These are phyloP conservation scores for Raphicerus campestris DNA, from an alignment of 2,113 vertebrate species.

Conservation along the genomic window DNA sequence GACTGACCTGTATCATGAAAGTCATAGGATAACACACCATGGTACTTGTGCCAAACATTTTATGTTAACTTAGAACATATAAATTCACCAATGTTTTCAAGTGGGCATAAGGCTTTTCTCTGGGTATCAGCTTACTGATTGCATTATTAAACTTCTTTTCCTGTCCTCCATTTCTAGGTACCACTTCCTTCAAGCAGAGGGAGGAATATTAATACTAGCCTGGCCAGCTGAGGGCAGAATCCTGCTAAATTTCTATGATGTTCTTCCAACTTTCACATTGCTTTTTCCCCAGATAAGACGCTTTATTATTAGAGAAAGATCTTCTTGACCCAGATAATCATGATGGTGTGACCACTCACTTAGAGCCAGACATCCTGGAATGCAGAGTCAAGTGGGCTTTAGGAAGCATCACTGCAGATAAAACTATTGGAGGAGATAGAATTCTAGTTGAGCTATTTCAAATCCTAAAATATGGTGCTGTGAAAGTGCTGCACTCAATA, in stretches of 20 bases:
- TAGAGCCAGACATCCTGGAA: not conserved
- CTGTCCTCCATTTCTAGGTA: not conserved
- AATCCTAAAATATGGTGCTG: not conserved
- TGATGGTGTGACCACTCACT: not conserved
- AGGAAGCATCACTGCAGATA: not conserved
- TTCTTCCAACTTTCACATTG: not conserved
- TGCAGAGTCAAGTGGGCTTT: not conserved
- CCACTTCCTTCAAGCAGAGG: not conserved
- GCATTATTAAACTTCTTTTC: not conserved
- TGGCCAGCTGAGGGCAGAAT: not conserved
- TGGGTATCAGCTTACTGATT: not conserved
- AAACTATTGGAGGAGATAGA: not conserved
- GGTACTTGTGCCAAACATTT: not conserved
- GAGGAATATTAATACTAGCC: not conserved
- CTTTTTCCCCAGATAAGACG: not conserved
- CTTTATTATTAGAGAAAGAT: not conserved
- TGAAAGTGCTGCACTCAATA: not conserved
- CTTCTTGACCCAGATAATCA: not conserved
- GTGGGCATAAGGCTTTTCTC: not conserved
- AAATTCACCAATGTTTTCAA: not conserved
- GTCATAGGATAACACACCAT: not conserved
- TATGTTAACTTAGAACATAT: not conserved
- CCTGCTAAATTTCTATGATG: not conserved
- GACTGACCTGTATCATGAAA: not conserved
- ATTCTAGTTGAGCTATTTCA: not conserved